Evolutionary conservation across 64 coral and sea anemone species (phyloP).

Genomic region (Montipora sp.): DNA sequence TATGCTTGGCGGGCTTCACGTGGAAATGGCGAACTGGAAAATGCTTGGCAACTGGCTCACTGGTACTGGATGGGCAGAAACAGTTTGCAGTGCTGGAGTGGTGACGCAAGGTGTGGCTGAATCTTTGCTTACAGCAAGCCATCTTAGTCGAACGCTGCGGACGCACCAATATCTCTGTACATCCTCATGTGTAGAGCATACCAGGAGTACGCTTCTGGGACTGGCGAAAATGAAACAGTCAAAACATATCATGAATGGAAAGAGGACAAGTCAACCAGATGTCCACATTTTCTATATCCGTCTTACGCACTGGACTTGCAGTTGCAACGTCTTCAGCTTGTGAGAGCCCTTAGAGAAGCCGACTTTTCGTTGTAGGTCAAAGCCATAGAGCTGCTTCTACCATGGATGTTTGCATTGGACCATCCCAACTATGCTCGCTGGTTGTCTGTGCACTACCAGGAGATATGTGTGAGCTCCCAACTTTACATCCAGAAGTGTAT

Average conservation of each 20-base stretch:
- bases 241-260: no score
- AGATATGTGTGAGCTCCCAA: conserved; percentile 20
- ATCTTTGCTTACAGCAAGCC: background rate
- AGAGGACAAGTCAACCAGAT: no score
- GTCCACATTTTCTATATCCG: background rate
- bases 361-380: conserved; percentile 11
- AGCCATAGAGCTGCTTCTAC: background rate
- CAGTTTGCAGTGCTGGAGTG: conserved; percentile 17
- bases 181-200: background rate
- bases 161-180: background rate
- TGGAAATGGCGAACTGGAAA: no score
- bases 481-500: background rate
- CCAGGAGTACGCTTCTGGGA: no score
- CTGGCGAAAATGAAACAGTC: no score
- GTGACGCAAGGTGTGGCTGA: conserved; percentile 33
- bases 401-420: conserved; percentile 40
- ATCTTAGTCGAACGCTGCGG: background rate
- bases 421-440: conserved; percentile 13
- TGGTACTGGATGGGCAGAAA: no score
- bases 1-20: no score
- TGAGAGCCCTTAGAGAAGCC: conserved; percentile 20
- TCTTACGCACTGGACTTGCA: conserved; percentile 4
- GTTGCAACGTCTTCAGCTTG: background rate
- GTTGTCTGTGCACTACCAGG: conserved; percentile 32
- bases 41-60: no score